A percentile compares a stretch with the other conserved stretches of the same genome.
phyloP scores from a whole-genome alignment of 2,888 invertebrate genomes.

The Trichogramma evanescens region DNA sequence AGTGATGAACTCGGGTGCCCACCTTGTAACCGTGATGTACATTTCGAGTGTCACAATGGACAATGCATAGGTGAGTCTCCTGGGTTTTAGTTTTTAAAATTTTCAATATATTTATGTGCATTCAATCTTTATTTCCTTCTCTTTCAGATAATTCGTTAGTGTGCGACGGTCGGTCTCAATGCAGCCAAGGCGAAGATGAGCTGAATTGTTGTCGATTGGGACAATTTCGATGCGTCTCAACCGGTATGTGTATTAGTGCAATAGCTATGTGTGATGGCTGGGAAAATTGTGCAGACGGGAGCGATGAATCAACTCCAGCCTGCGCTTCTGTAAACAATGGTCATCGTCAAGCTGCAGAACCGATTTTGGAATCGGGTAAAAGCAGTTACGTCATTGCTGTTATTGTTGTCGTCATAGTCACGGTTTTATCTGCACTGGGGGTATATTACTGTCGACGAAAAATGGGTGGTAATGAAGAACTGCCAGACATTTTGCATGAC shows the following conservation, averaged over 20 bases:
- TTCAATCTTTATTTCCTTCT: neutral
- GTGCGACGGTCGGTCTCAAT: conserved; percentile 61
- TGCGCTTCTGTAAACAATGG: conserved; percentile 49
- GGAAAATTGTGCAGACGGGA: conserved; percentile 72
- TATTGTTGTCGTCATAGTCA: conserved; percentile 53
- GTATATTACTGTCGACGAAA: conserved; percentile 53
- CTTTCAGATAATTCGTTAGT: conserved; percentile 48
- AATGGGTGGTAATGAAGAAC: conserved; percentile 47
- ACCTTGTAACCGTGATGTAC: conserved; percentile 63
- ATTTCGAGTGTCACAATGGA: conserved; percentile 59
- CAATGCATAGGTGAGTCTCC: conserved; percentile 55
- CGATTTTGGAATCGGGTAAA: conserved; percentile 45
- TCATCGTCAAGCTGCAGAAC: conserved; percentile 43
- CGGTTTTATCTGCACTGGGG: conserved; percentile 51
- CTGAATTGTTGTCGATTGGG: conserved; percentile 59
- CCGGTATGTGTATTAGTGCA: conserved; percentile 64
- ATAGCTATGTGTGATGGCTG: conserved; percentile 68
- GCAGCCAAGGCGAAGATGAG: conserved; percentile 64
- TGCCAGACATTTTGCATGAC: conserved; percentile 54
- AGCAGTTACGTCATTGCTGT: conserved; percentile 54
- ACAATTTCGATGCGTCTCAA: conserved; percentile 66
- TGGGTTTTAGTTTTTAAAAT: neutral
- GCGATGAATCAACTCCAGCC: conserved; percentile 65
- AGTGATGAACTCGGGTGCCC: conserved; percentile 73
- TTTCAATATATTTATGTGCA: neutral